A percentile compares a stretch with the other conserved stretches of the same genome.
Evolutionary conservation across 1,140 invertebrate species (phyloP).

Genomic region (Trichonephila clavipes): DNA sequence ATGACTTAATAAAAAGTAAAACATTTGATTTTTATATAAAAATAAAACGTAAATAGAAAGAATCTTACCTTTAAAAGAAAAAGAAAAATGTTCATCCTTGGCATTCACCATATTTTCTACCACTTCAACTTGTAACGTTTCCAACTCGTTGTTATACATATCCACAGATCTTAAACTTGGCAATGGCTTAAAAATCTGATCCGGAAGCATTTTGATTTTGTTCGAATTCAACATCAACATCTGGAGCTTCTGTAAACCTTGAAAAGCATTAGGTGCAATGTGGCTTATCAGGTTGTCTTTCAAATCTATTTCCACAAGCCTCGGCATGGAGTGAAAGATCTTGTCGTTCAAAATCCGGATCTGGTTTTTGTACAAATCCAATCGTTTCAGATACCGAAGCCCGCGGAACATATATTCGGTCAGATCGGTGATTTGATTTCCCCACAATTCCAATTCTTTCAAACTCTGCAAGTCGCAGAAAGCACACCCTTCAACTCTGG

Average conservation of each 20-base stretch:
- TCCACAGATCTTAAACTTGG: conserved; percentile 33
- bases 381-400: neutral
- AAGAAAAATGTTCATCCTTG: conserved; percentile 57
- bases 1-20: neutral
- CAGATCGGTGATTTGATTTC: conserved; percentile 45
- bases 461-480: conserved; percentile 60
- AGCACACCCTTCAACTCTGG: conserved; percentile 19
- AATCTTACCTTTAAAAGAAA: conserved; percentile 58
- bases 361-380: conserved; percentile 70
- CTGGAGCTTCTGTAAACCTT: conserved; percentile 47
- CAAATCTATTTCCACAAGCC: conserved; percentile 54
- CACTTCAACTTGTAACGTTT: conserved; percentile 48
- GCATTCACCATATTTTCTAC: conserved; percentile 44
- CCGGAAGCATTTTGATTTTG: conserved; percentile 59
- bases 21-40: neutral
- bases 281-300: conserved; percentile 49
- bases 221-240: conserved; percentile 57
- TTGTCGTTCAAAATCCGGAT: conserved; percentile 64
- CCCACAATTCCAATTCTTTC: conserved; percentile 54
- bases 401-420: conserved; percentile 69
- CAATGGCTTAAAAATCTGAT: conserved; percentile 46
- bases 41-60: neutral
- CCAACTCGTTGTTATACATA: conserved; percentile 58
- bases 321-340: conserved; percentile 42
- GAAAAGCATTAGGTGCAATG: conserved; percentile 55